A percentile compares a stretch with the other conserved stretches of the same genome.
phyloP scores from a whole-genome alignment of 2,797 vertebrate genomes.

The Lophotriccus pileatus region DNA sequence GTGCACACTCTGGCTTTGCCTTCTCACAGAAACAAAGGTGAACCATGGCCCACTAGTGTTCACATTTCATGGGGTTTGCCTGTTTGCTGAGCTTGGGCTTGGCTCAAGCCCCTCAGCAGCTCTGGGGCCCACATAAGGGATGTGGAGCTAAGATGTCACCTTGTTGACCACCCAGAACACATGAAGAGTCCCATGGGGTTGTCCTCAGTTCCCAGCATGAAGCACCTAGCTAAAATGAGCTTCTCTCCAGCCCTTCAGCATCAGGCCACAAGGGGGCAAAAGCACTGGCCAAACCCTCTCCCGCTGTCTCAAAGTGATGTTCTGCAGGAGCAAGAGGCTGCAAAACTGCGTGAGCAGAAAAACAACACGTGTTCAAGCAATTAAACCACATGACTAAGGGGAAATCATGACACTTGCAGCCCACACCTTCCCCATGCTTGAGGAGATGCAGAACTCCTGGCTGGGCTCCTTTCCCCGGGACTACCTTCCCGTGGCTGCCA shows the following conservation, averaged over 20 bases:
- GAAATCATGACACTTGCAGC: not conserved
- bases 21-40: not conserved
- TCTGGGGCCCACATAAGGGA: not conserved
- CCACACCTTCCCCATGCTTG: not conserved
- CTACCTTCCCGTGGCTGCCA: fast-evolving
- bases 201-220: not conserved
- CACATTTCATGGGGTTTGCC: not conserved
- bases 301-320: fast-evolving
- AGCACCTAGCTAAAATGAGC: not conserved
- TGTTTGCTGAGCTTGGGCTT: not conserved
- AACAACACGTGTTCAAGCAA: not conserved
- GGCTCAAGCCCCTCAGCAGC: not conserved
- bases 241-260: not conserved
- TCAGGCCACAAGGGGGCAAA: not conserved
- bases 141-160: not conserved
- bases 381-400: not conserved
- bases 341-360: fast-evolving
- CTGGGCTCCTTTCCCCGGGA: not conserved
- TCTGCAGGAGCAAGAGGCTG: not conserved
- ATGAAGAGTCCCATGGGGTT: not conserved
- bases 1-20: not conserved
- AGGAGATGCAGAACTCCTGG: not conserved
- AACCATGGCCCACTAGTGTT: not conserved
- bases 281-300: fast-evolving
- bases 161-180: not conserved